phyloP scores from a whole-genome alignment of 2,888 invertebrate genomes.

The Harpagoxenus sublaevis region DNA sequence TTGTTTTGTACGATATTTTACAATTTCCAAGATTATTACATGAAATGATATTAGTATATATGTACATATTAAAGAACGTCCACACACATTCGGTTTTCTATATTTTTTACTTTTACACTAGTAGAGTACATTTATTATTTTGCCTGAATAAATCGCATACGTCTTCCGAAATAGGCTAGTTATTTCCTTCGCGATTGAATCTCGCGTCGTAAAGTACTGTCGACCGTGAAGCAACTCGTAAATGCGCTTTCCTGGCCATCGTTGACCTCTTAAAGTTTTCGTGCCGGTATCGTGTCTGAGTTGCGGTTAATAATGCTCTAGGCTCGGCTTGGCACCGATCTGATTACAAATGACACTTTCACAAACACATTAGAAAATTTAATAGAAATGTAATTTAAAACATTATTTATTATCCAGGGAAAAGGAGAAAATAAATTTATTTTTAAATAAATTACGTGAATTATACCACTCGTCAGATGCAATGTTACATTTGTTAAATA shows the following conservation, averaged over 20 bases:
- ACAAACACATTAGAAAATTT: neutral
- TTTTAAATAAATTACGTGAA: neutral
- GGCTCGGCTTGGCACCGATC: neutral
- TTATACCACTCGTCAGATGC: neutral
- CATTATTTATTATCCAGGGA: neutral
- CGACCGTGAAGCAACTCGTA: constrained; percentile 40
- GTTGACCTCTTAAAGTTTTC: constrained; percentile 37
- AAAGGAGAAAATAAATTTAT: neutral
- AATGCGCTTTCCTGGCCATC: constrained; percentile 40
- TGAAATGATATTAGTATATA: neutral
- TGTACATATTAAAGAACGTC: neutral
- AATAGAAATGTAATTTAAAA: neutral
- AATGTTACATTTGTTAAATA: neutral
- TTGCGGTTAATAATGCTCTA: constrained; percentile 25
- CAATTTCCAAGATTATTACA: neutral
- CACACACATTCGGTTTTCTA: neutral
- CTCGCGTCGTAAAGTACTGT: constrained; percentile 35
- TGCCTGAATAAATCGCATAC: constrained; percentile 8
- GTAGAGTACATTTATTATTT: neutral
- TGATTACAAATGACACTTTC: constrained; percentile 11
- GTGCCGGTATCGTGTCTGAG: constrained; percentile 19
- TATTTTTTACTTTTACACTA: neutral
- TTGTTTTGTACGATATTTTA: neutral
- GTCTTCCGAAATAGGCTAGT: constrained; percentile 36
- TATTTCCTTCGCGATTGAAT: constrained; percentile 50